Evolutionary conservation across 1,140 invertebrate genomes (phyloP), one percentile per base, ranked within the genome.

Genomic region (Atta colombica): DNA sequence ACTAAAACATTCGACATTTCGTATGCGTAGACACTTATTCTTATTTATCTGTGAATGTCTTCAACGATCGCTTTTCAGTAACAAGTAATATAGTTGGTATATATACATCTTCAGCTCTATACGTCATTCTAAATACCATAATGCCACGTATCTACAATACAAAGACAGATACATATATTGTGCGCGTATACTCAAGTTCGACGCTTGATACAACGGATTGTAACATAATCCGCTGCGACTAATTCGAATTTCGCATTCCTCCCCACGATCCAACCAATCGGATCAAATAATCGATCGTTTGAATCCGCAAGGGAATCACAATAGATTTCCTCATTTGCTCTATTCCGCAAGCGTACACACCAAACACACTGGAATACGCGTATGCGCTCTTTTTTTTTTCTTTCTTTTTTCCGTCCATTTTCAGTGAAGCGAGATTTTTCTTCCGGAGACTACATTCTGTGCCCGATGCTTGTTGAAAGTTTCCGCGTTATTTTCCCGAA

Each of bases 401-500:
- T 14, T 21, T 12, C 21, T 8, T 0, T 6, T 25, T 2, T 5
- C 25, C 16, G 10, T 55, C 12, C 21, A 58, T 45, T 75, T 75
- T 84, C 14, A 35, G 2, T 25, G 4, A 3, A 25, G 18, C 55
- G 72, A 85, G 28, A 75, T 75, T 35, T 55, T 63, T 51, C 45
- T 77, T 77, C 58, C 60, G 45, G 55, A 74, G 21, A 66, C 45
- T 25, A 21, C 35, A 10, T 85, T 60, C 31, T 14, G 25, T 14
- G 25, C 5, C 49, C 25, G 25, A 35, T 61, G 39, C 35, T 58
- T 45, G 51, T 60, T 58, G 51, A 55, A 86, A 81, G 75, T 86
- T 86, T 81, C 66, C 55, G 53, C 75, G 45, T 80, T 86, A 69
- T 86, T 80, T 86, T 68, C 18, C 63, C 77, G 61, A 16, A 77